These are phyloP conservation scores for Chymomyza fuscimana DNA, from an alignment of 2,888 invertebrate species.

Conservation along the genomic window DNA sequence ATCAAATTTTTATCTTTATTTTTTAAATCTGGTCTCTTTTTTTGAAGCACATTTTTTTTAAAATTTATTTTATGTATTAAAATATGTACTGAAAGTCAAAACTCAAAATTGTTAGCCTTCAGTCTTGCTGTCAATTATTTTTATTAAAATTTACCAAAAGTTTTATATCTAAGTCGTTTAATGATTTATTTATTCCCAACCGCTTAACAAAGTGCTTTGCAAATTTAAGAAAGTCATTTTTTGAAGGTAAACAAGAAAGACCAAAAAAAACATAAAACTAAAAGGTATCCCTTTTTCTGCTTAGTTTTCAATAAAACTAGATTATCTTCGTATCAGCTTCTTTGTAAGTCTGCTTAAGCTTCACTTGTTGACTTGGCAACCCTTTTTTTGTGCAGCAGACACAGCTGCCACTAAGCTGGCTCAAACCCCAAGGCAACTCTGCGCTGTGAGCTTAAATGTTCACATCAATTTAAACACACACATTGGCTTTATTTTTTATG, in stretches of 20 bases:
- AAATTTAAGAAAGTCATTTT: too few species aligned
- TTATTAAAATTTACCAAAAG: neutral
- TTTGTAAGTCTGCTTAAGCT: neutral
- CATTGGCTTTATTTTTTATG: constrained; percentile 37
- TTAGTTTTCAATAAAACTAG: too few species aligned
- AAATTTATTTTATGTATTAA: too few species aligned
- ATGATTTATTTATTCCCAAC: too few species aligned
- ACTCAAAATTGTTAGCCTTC: neutral
- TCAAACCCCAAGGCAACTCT: neutral
- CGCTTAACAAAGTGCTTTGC: too few species aligned
- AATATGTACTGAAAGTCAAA: neutral
- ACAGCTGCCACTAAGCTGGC: neutral
- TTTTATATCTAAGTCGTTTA: too few species aligned
- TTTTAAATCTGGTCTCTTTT: too few species aligned
- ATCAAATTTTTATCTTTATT: too few species aligned
- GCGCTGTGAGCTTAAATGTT: neutral
- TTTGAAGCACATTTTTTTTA: too few species aligned
- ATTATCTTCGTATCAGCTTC: neutral
- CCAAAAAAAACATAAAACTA: too few species aligned
- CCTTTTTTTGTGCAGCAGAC: neutral
- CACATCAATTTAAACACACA: neutral
- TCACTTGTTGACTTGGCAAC: neutral
- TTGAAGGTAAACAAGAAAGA: too few species aligned
- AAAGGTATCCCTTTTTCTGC: too few species aligned
- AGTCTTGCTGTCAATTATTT: neutral